Conservation (phyloP, 2,113 vertebrate species). For the human (Homo sapiens) region GRCh38 chr12:131818501-131819000, state of each 20-base stretch:
- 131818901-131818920: not conserved
- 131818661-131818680: not conserved
- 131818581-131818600: too few relatives aligned
- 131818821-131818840: not conserved
- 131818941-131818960: not conserved
- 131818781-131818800: not conserved
- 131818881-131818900: not conserved
- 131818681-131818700: not conserved
- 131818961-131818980: not conserved
- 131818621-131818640: not conserved
- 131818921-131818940: not conserved
- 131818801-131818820: not conserved
- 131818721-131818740: not conserved
- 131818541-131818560: too few relatives aligned
- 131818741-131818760: not conserved
- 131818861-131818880: not conserved
- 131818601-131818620: too few relatives aligned
- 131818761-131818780: not conserved
- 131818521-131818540: too few relatives aligned
- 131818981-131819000: not conserved
- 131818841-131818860: not conserved
- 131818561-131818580: too few relatives aligned
- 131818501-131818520: too few relatives aligned
- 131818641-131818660: not conserved
- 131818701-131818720: not conserved